phyloP scores from a whole-genome alignment of 92 coral and sea anemone genomes.

The Epizoanthus rinbou region DNA sequence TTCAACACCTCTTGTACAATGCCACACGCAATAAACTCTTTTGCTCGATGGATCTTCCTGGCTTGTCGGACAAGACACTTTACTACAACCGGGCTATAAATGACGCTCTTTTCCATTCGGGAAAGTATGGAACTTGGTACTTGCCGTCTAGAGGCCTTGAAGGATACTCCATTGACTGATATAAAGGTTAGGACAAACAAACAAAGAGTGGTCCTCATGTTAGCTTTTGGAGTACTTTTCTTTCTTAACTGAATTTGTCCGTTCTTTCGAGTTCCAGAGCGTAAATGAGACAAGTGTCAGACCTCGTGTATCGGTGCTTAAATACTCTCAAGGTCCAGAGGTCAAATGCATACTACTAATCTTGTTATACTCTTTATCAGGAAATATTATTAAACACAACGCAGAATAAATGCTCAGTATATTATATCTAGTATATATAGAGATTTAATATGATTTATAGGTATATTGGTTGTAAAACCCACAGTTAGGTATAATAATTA shows the following conservation, averaged over 20 bases:
- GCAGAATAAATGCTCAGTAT: neutral
- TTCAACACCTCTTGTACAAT: conserved; percentile 24
- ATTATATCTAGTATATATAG: no score
- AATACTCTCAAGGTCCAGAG: conserved; percentile 22
- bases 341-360: neutral
- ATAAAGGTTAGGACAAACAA: neutral
- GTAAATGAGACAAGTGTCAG: conserved; percentile 7
- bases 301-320: neutral
- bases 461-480: no score
- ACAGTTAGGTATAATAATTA: neutral
- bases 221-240: neutral
- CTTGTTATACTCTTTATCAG: conserved; percentile 10
- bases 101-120: conserved; percentile 26
- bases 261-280: neutral
- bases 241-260: neutral
- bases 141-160: conserved; percentile 16
- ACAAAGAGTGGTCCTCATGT: conserved; percentile 3
- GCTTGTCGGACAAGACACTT: conserved; percentile 31
- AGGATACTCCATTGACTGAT: neutral
- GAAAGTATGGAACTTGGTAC: conserved; percentile 13
- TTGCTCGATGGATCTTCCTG: conserved; percentile 18
- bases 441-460: no score
- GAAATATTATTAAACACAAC: conserved; percentile 5
- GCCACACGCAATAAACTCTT: conserved; percentile 35
- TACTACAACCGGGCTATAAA: conserved; percentile 24